Evolutionary conservation across 2,888 invertebrate genomes (phyloP), one percentile per base, ranked within the genome.

Genomic region (Apamea sordens): DNA sequence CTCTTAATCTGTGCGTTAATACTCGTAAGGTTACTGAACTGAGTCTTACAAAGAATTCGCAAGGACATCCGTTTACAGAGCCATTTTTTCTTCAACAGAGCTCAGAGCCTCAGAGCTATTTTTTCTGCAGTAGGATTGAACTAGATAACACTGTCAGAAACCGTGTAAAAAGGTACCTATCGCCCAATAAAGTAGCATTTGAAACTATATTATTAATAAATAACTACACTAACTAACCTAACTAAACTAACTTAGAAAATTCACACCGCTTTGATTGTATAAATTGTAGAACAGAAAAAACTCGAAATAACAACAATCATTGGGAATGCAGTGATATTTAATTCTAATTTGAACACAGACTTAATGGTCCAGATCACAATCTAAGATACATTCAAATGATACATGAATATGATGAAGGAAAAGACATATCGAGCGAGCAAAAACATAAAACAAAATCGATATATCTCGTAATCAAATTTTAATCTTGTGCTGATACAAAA

Each of bases 401-500:
- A 81, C 44, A 53, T 63, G 41, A 83, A 70, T 70, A 41, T 67
- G 59, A 41, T 71, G 59, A 50, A 73, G 71, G 53, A 76, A 73
- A 79, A 65, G 73, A 68, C 53, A 76, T 72, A 68, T 75, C 69
- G n/a, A 59, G 59, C 44, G 41, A 80, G 80, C 81, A 86, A 89
- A 79, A 76, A 80, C 83, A 73, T 77, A 76, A 74, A 76, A 50
- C 78, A 72, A 86, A 76, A 76, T 76, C 36, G 11, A n/a, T 47
- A 79, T 82, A 88, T 73, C 65, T 64, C 53, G 64, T 76, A 80
- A 73, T 78, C 65, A 36, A 88, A 89, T 89, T 28, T 59, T 74
- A 87, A 47, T 83, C 88, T 69, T 68, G 56, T 69, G 24, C 56
- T 59, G 32, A 76, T 72, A 69, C 50, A 73, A 71, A 80, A 77